These are phyloP conservation scores for Enteromius trimaculatus DNA, from an alignment of 2,797 vertebrate genomes.

Conservation along the genomic window DNA sequence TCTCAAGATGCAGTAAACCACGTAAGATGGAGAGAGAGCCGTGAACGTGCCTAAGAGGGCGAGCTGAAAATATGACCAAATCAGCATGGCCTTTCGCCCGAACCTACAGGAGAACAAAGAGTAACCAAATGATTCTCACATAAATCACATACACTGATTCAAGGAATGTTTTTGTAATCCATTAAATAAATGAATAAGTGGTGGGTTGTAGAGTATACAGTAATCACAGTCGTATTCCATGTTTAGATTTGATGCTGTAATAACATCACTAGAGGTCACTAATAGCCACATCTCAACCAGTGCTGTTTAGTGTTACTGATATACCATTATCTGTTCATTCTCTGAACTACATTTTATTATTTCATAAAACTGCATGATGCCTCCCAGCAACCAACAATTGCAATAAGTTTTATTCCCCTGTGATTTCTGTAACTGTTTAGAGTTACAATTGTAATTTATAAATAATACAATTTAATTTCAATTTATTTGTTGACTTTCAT, in stretches of 20 bases:
- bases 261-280: not conserved
- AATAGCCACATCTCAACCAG: not conserved
- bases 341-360: not conserved
- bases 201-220: not conserved
- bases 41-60: conserved; percentile 70
- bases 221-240: not conserved
- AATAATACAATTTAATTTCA: no score
- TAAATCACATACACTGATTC: not conserved
- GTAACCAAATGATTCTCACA: not conserved
- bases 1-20: conserved; percentile 79
- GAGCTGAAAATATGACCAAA: conserved; percentile 79
- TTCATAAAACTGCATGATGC: not conserved
- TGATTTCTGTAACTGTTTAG: no score
- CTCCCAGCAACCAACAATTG: not conserved
- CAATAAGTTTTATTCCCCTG: no score
- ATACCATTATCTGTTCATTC: not conserved
- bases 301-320: not conserved
- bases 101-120: conserved; percentile 66
- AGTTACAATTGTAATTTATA: no score
- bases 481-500: no score
- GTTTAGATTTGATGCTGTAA: not conserved
- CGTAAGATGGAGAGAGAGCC: conserved; percentile 77
- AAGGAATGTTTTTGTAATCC: not conserved
- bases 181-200: not conserved
- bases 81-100: conserved; percentile 73